phyloP scores from a whole-genome alignment of 1,140 invertebrate genomes.

The Tigriopus japonicus region DNA sequence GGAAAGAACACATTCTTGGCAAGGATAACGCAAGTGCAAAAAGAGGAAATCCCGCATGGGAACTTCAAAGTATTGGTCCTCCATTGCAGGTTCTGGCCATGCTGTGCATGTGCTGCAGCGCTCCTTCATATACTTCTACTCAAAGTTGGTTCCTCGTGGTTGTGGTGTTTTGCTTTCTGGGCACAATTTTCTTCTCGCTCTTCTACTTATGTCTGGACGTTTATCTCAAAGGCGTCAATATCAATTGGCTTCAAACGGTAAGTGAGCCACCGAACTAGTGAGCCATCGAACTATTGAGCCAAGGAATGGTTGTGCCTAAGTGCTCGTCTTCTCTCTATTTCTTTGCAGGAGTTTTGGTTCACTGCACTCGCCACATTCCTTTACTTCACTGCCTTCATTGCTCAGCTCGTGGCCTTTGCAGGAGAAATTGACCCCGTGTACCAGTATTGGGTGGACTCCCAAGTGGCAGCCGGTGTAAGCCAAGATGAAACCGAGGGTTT shows the following conservation, averaged over 20 bases:
- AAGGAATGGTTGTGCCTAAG: background rate
- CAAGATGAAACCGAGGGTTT: background rate
- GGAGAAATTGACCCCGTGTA: background rate
- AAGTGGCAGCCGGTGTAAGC: constrained; percentile 11
- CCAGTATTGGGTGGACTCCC: constrained; percentile 12
- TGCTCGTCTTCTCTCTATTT: background rate
- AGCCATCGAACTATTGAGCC: too few species aligned
- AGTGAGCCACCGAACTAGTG: too few species aligned
- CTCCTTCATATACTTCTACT: constrained; percentile 7
- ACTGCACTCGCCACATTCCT: constrained; percentile 8
- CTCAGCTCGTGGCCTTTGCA: constrained; percentile 9
- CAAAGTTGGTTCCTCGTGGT: constrained; percentile 14
- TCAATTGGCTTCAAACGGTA: constrained; percentile 10
- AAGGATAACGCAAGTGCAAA: background rate
- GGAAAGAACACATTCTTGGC: background rate
- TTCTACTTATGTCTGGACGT: constrained; percentile 13
- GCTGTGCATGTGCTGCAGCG: background rate
- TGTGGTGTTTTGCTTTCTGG: constrained; percentile 4
- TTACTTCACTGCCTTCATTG: constrained; percentile 14
- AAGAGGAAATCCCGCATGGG: too few species aligned
- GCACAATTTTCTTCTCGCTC: constrained; percentile 10
- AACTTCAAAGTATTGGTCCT: background rate
- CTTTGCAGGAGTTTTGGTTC: constrained; percentile 13
- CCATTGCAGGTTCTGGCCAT: constrained; percentile 5
- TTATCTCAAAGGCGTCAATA: constrained; percentile 2